phyloP scores from a whole-genome alignment of 1,140 invertebrate genomes.

The Philaenus spumarius region DNA sequence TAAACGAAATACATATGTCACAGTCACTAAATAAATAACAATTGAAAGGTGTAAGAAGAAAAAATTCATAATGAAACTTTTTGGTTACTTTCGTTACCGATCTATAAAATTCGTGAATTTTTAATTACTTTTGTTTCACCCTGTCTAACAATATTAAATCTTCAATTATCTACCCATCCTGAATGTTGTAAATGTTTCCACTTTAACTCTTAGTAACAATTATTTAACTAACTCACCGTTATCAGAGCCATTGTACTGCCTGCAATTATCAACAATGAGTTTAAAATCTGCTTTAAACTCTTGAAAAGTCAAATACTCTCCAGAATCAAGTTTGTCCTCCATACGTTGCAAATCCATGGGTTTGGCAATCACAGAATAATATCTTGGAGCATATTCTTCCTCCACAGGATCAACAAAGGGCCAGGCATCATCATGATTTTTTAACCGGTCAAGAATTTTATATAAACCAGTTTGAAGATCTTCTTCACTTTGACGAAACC shows the following conservation, averaged over 20 bases:
- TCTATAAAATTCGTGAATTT: too few relatives aligned
- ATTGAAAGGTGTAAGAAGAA: too few relatives aligned
- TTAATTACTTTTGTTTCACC: too few relatives aligned
- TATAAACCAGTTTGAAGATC: conserved; percentile 81
- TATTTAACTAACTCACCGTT: conserved; percentile 58
- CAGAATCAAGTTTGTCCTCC: conserved; percentile 76
- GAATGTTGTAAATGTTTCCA: too few relatives aligned
- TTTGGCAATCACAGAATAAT: conserved; percentile 64
- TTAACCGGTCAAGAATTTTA: conserved; percentile 77
- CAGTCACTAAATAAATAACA: too few relatives aligned
- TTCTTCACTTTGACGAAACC: conserved; percentile 70
- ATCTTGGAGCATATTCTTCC: conserved; percentile 85
- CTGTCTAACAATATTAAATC: too few relatives aligned
- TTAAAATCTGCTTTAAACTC: conserved; percentile 84
- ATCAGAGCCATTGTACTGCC: conserved; percentile 83
- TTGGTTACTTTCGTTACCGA: too few relatives aligned
- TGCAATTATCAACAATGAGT: conserved; percentile 85
- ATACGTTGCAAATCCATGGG: conserved; percentile 86
- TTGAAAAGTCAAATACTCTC: conserved; percentile 66
- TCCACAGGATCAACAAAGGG: conserved; percentile 87
- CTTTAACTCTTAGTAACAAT: conserved; percentile 14
- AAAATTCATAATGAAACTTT: too few relatives aligned
- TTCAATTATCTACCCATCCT: too few relatives aligned
- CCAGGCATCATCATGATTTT: conserved; percentile 84
- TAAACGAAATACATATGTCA: too few relatives aligned